A percentile compares a stretch with the other conserved stretches of the same genome.
Evolutionary conservation across 2,888 invertebrate species (phyloP).

Genomic region (Amblyteles armatorius): DNA sequence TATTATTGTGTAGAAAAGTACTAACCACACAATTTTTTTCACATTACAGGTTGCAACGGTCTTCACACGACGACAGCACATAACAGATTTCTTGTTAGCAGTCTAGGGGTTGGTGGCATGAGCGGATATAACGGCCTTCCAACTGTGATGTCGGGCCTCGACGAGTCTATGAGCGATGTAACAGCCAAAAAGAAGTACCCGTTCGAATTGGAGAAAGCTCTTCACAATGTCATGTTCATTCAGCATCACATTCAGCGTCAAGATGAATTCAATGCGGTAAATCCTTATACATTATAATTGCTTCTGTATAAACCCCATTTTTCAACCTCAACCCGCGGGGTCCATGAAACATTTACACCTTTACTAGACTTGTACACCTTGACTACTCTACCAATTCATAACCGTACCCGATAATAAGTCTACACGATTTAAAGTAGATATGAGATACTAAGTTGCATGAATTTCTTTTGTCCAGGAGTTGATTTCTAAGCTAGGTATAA

Average conservation of each 20-base stretch:
- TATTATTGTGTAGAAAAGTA: not conserved
- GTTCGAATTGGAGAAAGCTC: conserved; percentile 96
- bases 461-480: no score
- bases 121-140: conserved; percentile 93
- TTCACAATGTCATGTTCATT: conserved; percentile 98
- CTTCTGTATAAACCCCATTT: no score
- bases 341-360: no score
- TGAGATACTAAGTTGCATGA: no score
- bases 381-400: no score
- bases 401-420: no score
- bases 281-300: conserved; percentile 72
- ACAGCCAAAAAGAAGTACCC: conserved; percentile 94
- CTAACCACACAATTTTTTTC: not conserved
- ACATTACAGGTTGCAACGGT: conserved; percentile 89
- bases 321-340: no score
- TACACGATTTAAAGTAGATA: no score
- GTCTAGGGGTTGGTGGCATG: conserved; percentile 88
- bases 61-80: conserved; percentile 91
- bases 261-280: conserved; percentile 97
- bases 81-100: conserved; percentile 91
- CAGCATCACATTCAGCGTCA: conserved; percentile 97
- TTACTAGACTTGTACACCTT: no score
- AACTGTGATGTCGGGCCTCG: conserved; percentile 93
- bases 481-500: no score
- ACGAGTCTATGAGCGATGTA: conserved; percentile 93